A percentile compares a stretch with the other conserved stretches of the same genome.
Conservation (phyloP, 2,797 vertebrate species). For the Pyrocephalus nanus region DNA sequence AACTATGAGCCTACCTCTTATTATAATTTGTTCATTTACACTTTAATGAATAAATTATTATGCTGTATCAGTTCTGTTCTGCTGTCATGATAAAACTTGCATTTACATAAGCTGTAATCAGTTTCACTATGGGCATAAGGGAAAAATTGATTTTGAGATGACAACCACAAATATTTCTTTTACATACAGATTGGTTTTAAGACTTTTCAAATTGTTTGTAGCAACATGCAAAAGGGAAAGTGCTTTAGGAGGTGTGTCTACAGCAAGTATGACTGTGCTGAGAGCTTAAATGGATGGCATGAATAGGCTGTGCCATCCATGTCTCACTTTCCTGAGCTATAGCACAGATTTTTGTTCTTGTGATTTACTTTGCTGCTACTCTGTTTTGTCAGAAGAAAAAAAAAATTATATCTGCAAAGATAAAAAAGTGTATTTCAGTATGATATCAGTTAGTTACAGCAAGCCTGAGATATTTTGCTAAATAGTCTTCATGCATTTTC, state of each 20-base stretch:
- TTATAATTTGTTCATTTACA: conserved; percentile 69
- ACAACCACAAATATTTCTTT: conserved; percentile 14
- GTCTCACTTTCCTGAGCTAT: background rate
- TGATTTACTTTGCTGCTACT: background rate
- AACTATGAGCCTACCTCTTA: conserved; percentile 8
- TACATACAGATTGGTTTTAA: background rate
- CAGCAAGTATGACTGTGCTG: background rate
- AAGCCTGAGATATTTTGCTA: background rate
- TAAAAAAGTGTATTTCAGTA: background rate
- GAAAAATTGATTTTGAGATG: conserved; percentile 63
- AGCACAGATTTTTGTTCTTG: background rate
- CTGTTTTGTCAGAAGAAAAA: background rate
- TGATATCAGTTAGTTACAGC: background rate
- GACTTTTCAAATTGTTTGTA: conserved; percentile 47
- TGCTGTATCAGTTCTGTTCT: conserved; percentile 73
- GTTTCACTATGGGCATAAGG: conserved; percentile 52
- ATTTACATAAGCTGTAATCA: conserved; percentile 72
- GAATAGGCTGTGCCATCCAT: background rate
- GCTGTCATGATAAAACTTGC: conserved; percentile 66
- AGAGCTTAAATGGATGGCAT: background rate
- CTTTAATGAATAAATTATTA: conserved; percentile 89
- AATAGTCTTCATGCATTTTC: background rate
- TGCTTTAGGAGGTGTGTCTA: background rate
- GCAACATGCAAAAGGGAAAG: conserved; percentile 22
- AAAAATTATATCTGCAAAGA: background rate